Evolutionary conservation across 2,888 invertebrate species (phyloP).

Genomic region (Augochlorella aurata): DNA sequence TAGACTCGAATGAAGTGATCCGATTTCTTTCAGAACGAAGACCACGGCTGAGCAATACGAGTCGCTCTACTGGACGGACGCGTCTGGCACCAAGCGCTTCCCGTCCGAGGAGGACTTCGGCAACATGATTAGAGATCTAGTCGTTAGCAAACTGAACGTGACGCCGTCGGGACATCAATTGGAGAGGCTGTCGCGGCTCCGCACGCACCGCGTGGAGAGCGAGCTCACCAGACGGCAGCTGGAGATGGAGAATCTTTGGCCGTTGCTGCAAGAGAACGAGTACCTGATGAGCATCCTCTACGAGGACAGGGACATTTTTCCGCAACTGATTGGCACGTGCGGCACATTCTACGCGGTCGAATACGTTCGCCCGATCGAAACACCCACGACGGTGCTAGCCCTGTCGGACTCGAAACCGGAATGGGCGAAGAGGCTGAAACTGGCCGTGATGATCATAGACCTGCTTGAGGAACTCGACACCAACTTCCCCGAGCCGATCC

Average conservation of each 20-base stretch:
- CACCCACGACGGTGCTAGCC: conserved; percentile 83
- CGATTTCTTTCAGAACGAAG: conserved; percentile 70
- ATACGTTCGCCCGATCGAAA: conserved; percentile 84
- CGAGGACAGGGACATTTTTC: conserved; percentile 85
- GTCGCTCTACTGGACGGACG: conserved; percentile 81
- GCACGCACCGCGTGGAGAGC: conserved; percentile 82
- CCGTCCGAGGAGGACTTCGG: conserved; percentile 84
- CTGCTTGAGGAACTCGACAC: conserved; percentile 85
- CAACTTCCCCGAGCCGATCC: conserved; percentile 85
- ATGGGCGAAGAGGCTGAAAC: conserved; percentile 84
- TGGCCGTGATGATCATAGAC: conserved; percentile 85
- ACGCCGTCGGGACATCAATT: conserved; percentile 83
- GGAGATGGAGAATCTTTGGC: conserved; percentile 86
- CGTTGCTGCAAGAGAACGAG: conserved; percentile 86
- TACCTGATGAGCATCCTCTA: conserved; percentile 85
- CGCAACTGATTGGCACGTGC: conserved; percentile 85
- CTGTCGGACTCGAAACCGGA: conserved; percentile 83
- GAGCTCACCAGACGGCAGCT: conserved; percentile 79
- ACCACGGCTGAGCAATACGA: conserved; percentile 80
- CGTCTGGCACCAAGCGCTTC: conserved; percentile 82
- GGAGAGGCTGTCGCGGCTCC: conserved; percentile 82
- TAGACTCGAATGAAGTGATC: not conserved
- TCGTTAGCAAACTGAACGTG: conserved; percentile 84
- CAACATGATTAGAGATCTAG: conserved; percentile 83
- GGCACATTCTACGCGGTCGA: conserved; percentile 87